Percentiles rank a stretch among this genome's conserved stretches.
Conservation (phyloP, 2,113 vertebrate species). For the Pelecanus crispus region DNA sequence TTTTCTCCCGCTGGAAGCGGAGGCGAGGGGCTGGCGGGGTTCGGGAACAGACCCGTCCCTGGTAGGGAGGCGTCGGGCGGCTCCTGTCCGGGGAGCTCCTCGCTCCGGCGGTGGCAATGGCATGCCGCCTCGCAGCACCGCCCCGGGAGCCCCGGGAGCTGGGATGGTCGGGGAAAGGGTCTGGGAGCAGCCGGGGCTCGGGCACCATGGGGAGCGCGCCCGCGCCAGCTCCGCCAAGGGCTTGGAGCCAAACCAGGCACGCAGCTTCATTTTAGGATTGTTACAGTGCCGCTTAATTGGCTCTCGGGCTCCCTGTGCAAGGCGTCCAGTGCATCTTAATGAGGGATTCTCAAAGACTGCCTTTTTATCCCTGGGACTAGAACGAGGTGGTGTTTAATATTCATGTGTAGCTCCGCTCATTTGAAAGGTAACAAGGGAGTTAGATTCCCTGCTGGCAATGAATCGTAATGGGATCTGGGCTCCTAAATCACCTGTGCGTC, state of each 20-base stretch:
- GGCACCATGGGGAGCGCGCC: neutral
- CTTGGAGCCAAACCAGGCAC: neutral
- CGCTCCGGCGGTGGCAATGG: rapidly evolving
- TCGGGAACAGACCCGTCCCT: neutral
- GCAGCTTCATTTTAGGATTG: neutral
- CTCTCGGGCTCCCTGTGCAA: conserved; percentile 11
- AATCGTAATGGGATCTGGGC: neutral
- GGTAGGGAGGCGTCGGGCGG: rapidly evolving
- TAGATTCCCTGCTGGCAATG: conserved; percentile 26
- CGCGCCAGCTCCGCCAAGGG: rapidly evolving
- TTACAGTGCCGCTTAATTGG: conserved; percentile 44
- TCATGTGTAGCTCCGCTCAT: conserved; percentile 47
- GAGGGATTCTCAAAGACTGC: conserved; percentile 43
- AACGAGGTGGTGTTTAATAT: conserved; percentile 46
- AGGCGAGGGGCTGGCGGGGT: neutral
- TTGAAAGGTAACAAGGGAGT: conserved; percentile 54
- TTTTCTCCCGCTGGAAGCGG: neutral
- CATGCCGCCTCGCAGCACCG: rapidly evolving
- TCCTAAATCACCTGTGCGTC: conserved; percentile 31
- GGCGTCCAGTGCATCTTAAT: conserved; percentile 54
- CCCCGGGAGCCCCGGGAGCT: neutral
- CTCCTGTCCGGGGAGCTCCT: neutral
- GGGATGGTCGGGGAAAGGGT: neutral
- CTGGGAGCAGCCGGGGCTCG: neutral
- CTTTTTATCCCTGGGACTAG: conserved; percentile 19